These are phyloP conservation scores for Xenopus borealis DNA, from an alignment of 2,113 vertebrate species.

Conservation along the genomic window DNA sequence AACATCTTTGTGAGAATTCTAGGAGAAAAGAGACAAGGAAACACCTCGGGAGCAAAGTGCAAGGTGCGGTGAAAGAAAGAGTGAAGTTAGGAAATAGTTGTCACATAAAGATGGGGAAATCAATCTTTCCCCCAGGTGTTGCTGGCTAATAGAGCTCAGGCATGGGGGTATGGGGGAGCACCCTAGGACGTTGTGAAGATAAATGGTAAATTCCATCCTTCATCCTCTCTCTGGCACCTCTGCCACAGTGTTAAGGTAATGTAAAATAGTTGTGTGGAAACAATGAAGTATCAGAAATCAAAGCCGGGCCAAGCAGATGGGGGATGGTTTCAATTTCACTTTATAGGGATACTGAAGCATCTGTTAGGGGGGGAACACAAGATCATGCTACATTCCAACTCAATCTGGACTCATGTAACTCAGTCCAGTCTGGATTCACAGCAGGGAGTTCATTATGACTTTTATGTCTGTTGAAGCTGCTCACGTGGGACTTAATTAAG, in stretches of 20 bases:
- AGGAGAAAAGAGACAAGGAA: background rate
- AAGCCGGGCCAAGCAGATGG: constrained; percentile 35
- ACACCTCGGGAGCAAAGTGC: background rate
- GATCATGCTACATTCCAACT: constrained; percentile 22
- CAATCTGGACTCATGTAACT: constrained; percentile 25
- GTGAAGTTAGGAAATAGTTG: background rate
- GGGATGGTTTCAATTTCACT: constrained; percentile 25
- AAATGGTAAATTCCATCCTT: background rate
- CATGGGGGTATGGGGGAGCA: background rate
- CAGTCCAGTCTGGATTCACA: background rate
- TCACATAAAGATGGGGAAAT: background rate
- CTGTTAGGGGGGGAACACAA: constrained; percentile 23
- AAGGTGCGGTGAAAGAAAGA: background rate
- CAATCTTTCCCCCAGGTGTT: background rate
- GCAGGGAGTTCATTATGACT: background rate
- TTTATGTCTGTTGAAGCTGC: constrained; percentile 19
- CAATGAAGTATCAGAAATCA: constrained; percentile 39
- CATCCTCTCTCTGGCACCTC: constrained; percentile 1
- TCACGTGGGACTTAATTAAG: constrained; percentile 32
- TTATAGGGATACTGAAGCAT: constrained; percentile 25
- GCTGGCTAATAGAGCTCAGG: background rate
- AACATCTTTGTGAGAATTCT: background rate
- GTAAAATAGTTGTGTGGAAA: constrained; percentile 28
- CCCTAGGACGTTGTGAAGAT: background rate
- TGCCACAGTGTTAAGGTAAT: constrained; percentile 23